Conservation (phyloP, 2,888 invertebrate genomes). For the Drosophila neotestacea region DNA sequence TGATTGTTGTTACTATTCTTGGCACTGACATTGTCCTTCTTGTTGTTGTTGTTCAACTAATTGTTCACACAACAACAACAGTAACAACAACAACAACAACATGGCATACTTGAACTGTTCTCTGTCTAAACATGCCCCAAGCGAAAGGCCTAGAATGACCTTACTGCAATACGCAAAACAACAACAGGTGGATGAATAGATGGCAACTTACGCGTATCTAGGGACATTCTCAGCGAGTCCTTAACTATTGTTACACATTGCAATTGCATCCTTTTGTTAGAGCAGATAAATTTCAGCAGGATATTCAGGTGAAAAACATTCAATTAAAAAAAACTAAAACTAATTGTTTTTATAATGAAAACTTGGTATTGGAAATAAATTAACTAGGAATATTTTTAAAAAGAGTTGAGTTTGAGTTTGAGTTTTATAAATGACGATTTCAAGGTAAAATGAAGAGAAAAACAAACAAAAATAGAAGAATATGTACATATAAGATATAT, state of each 20-base stretch:
- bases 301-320: background rate
- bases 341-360: too few species aligned
- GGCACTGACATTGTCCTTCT: slow-evolving; percentile 45
- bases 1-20: slow-evolving; percentile 52
- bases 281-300: background rate
- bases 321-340: background rate
- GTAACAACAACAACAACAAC: slow-evolving; percentile 1
- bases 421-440: too few species aligned
- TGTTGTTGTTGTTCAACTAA: slow-evolving; percentile 46
- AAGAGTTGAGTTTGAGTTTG: too few species aligned
- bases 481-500: too few species aligned
- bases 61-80: slow-evolving; percentile 24
- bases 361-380: too few species aligned
- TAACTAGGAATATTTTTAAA: too few species aligned
- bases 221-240: slow-evolving; percentile 1
- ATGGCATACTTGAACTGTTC: slow-evolving; percentile 17
- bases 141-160: slow-evolving; percentile 46
- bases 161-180: slow-evolving; percentile 28
- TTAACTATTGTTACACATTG: slow-evolving; percentile 12
- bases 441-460: too few species aligned
- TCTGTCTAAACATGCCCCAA: slow-evolving; percentile 40
- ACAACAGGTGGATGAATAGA: slow-evolving; percentile 60
- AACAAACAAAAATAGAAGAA: too few species aligned
- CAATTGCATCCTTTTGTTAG: slow-evolving; percentile 16
- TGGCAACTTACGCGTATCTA: background rate